Percentiles rank a stretch among this genome's conserved stretches.
These are phyloP conservation scores for Clarias platycephalus DNA, from an alignment of 2,797 vertebrate species.

Conservation along the genomic window DNA sequence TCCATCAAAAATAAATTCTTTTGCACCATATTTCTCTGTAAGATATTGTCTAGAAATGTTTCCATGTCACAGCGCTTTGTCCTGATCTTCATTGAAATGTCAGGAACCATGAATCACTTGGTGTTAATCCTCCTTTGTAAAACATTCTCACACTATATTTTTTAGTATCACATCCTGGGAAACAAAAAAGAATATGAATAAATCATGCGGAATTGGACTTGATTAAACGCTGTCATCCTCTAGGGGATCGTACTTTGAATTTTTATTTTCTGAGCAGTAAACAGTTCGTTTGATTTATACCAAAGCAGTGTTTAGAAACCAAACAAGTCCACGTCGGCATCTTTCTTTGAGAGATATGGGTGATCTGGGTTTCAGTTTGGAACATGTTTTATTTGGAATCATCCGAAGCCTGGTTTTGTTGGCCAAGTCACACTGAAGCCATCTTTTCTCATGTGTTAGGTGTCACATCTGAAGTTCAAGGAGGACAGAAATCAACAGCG, in stretches of 20 bases:
- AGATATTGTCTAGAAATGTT: conserved; percentile 15
- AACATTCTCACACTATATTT: conserved; percentile 29
- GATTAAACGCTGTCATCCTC: conserved; percentile 28
- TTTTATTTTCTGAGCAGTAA: conserved; percentile 48
- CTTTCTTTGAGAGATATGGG: conserved; percentile 37
- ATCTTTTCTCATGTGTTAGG: conserved; percentile 29
- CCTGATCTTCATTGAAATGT: conserved; percentile 21
- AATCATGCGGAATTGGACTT: conserved; percentile 43
- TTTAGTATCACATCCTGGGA: conserved; percentile 31
- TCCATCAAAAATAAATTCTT: conserved; percentile 41
- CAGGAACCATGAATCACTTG: conserved; percentile 31
- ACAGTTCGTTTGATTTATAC: conserved; percentile 48
- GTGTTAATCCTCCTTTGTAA: conserved; percentile 23
- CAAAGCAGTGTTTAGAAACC: conserved; percentile 52
- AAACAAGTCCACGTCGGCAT: conserved; percentile 42
- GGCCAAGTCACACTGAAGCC: background rate
- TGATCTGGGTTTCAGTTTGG: conserved; percentile 22
- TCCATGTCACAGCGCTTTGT: conserved; percentile 10
- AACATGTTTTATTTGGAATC: conserved; percentile 34
- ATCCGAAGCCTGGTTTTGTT: conserved; percentile 11
- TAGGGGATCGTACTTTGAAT: conserved; percentile 36
- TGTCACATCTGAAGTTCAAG: conserved; percentile 72
- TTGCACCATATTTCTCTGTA: conserved; percentile 19
- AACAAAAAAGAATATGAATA: conserved; percentile 34
- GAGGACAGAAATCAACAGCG: conserved; percentile 62